Evolutionary conservation across 2,113 vertebrate genomes (phyloP), one percentile per base, ranked within the genome.

Genomic region (Toxotes chatareus): DNA sequence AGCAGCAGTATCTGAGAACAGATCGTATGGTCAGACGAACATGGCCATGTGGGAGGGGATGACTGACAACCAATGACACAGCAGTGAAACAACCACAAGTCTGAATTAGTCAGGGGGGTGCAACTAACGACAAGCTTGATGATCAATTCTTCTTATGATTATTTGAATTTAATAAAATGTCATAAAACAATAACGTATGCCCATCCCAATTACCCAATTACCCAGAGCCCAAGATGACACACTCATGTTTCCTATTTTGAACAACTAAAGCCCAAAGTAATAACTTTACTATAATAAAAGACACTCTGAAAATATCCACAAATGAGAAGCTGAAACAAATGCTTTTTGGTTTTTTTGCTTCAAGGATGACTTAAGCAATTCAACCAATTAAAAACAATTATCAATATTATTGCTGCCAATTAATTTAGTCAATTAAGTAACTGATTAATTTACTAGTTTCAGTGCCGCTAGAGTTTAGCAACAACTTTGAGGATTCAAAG

Each of bases 11-110:
- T 66, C 47, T 57, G 38, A 56, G 27, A 59, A 40, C 36, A 49
- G 31, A 63, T 36, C 40, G 10, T 75, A 65, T 69, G 71, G 66
- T 76, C 71, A 34, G 21, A 47, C 62, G 32, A n/a, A 71, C 67
- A 17, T 4, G 55, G 59, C 60, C 7, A 46, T 5, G 65, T 59
- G 40, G 23, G 64, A 11, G 38, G 23, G 19, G 4, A 36, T 34
- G 74, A 77, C 55, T 38, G 61, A 47, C 63, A 78, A 55, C 61
- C 62, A 66, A 23, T 38, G 68, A 46, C 19, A 46, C 6, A 27
- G 23, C 67, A 34, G 31, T 31, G 17, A 64, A 42, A 71, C 40
- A 51, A 69, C 1, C 6, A 38, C 4, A 12, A 53, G 56, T 19
- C 19, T 12, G 19, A 19, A 4, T 32, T 19, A 4, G 12, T 73